phyloP scores from a whole-genome alignment of 2,113 vertebrate genomes.

The Oryzias woworae region DNA sequence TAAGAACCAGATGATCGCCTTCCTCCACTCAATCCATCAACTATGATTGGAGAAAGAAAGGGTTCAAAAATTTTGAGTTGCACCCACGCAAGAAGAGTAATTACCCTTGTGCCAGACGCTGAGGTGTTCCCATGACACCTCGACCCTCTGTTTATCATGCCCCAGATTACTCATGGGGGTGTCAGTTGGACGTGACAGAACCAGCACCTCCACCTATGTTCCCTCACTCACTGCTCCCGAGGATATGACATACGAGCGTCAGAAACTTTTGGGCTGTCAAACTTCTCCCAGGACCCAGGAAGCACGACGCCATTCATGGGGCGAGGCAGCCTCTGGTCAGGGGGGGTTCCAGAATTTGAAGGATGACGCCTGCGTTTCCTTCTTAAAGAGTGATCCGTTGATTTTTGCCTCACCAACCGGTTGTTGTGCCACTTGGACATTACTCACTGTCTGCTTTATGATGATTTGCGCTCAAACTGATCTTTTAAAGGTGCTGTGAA shows the following conservation, averaged over 20 bases:
- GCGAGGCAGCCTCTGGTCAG: neutral
- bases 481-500: conserved; percentile 47
- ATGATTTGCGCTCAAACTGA: conserved; percentile 41
- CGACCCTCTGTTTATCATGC: conserved; percentile 76
- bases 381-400: conserved; percentile 38
- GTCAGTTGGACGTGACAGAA: conserved; percentile 49
- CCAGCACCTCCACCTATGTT: conserved; percentile 56
- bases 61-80: conserved; percentile 75
- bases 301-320: conserved; percentile 29
- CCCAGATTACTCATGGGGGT: conserved; percentile 66
- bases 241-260: conserved; percentile 42
- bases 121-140: conserved; percentile 71
- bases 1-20: conserved; percentile 78
- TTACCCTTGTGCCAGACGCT: conserved; percentile 67
- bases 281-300: conserved; percentile 38
- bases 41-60: conserved; percentile 78
- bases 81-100: conserved; percentile 76
- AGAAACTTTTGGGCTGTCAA: conserved; percentile 54
- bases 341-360: conserved; percentile 6
- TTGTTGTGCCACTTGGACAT: conserved; percentile 9
- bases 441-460: conserved; percentile 49
- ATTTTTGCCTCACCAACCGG: conserved; percentile 41
- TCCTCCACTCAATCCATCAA: conserved; percentile 80
- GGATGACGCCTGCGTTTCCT: conserved; percentile 10
- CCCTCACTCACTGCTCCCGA: conserved; percentile 28